A percentile compares a stretch with the other conserved stretches of the same genome.
phyloP scores from a whole-genome alignment of 2,888 invertebrate species.

The Eupithecia abbreviata region DNA sequence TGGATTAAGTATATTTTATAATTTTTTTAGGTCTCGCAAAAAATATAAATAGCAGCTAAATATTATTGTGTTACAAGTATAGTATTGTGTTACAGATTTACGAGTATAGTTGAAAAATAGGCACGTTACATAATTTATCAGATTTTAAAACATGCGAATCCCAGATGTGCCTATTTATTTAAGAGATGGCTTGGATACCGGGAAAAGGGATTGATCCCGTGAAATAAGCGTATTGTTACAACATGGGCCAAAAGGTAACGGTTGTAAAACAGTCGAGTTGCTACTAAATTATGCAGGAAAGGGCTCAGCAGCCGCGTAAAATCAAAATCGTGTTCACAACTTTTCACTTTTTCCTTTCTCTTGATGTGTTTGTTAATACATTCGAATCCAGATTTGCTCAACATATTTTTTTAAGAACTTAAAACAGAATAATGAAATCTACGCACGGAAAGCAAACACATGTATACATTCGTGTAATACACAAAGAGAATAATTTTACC shows the following conservation, averaged over 20 bases:
- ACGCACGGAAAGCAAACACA: neutral
- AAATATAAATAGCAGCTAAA: neutral
- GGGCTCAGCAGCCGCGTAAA: slow-evolving; percentile 36
- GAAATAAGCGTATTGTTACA: slow-evolving; percentile 38
- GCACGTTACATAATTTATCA: slow-evolving; percentile 1
- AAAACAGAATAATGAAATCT: neutral
- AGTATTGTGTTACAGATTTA: no score
- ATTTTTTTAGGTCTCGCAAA: neutral
- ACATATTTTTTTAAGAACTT: slow-evolving; percentile 5
- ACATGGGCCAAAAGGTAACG: slow-evolving; percentile 34
- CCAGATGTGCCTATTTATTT: slow-evolving; percentile 32
- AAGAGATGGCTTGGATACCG: slow-evolving; percentile 21
- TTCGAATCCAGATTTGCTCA: neutral
- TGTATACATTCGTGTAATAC: neutral
- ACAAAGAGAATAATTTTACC: neutral
- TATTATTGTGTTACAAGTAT: no score
- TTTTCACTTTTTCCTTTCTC: slow-evolving; percentile 35
- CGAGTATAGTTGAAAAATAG: no score
- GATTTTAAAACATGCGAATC: slow-evolving; percentile 19
- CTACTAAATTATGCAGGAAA: slow-evolving; percentile 46
- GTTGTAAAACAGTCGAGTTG: slow-evolving; percentile 40
- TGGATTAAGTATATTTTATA: neutral
- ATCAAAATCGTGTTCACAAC: slow-evolving; percentile 43
- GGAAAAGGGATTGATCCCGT: slow-evolving; percentile 39
- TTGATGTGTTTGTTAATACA: slow-evolving; percentile 18